These are phyloP conservation scores for Zeugodacus cucurbitae DNA, from an alignment of 1,140 invertebrate genomes.

Conservation along the genomic window DNA sequence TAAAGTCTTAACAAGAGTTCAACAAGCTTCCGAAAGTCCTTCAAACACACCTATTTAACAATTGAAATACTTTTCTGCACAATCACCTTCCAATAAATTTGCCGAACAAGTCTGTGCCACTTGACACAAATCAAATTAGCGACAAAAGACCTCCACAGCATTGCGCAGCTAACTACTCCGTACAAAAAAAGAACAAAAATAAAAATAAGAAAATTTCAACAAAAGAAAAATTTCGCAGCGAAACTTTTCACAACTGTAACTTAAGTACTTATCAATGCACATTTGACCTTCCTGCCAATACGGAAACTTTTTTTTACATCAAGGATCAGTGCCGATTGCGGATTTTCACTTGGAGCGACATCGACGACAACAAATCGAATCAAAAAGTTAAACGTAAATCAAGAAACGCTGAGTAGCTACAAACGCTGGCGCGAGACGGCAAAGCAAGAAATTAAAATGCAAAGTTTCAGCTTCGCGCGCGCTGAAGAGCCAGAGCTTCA, in stretches of 20 bases:
- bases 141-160: neutral
- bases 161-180: neutral
- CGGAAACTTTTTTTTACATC: slow-evolving; percentile 5
- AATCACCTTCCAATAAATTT: neutral
- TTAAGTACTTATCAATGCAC: slow-evolving; percentile 35
- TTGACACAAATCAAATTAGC: slow-evolving; percentile 46
- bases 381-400: slow-evolving; percentile 12
- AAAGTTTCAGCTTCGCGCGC: neutral
- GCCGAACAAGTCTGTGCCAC: slow-evolving; percentile 18
- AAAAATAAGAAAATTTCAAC: neutral
- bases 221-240: neutral
- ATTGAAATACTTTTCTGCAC: neutral
- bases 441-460: neutral
- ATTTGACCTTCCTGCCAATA: slow-evolving; percentile 23
- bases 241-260: slow-evolving; percentile 30
- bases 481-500: neutral
- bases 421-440: neutral
- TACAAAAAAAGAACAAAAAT: neutral
- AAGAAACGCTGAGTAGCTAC: slow-evolving; percentile 30
- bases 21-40: too few relatives aligned
- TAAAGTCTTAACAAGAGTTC: too few relatives aligned
- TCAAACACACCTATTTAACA: too few relatives aligned
- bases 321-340: neutral
- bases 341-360: neutral
- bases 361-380: slow-evolving; percentile 33